A percentile compares a stretch with the other conserved stretches of the same genome.
Evolutionary conservation across 64 coral and sea anemone genomes (phyloP).

Genomic region (Stichodactyla helianthus): DNA sequence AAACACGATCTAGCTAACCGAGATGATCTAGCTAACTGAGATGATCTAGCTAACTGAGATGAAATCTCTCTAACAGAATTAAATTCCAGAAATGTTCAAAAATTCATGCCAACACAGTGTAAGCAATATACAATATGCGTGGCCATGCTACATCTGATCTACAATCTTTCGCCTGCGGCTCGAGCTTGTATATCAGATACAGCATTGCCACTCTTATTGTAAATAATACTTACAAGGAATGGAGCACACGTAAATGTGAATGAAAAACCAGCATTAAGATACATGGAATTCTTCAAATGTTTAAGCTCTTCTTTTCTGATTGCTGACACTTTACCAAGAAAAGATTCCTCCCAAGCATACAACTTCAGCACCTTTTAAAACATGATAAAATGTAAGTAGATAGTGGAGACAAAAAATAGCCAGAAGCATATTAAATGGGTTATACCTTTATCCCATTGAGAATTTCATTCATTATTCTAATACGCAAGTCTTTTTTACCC

Average conservation of each 20-base stretch:
- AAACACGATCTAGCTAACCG: too few relatives aligned
- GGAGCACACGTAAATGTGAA: slow-evolving; percentile 80
- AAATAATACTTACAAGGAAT: slow-evolving; percentile 85
- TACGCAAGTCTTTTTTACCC: slow-evolving; percentile 67
- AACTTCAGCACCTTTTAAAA: slow-evolving; percentile 65
- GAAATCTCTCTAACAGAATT: slow-evolving; percentile 60
- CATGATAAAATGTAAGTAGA: background rate
- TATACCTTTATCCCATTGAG: slow-evolving; percentile 80
- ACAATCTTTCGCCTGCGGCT: too few relatives aligned
- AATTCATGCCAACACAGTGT: slow-evolving; percentile 59
- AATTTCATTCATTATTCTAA: slow-evolving; percentile 95
- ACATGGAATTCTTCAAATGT: slow-evolving; percentile 52
- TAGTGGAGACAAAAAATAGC: background rate
- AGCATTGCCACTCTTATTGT: too few relatives aligned
- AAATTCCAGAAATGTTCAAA: slow-evolving; percentile 46
- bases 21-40: too few relatives aligned
- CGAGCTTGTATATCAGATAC: too few relatives aligned
- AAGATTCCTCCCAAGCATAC: slow-evolving; percentile 85
- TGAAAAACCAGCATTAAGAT: slow-evolving; percentile 54
- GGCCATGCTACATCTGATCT: too few relatives aligned
- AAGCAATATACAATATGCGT: too few relatives aligned
- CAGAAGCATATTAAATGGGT: background rate
- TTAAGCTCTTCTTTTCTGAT: slow-evolving; percentile 53
- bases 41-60: too few relatives aligned
- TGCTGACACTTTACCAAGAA: slow-evolving; percentile 49